These are phyloP conservation scores for Lamellibrachia columna DNA, from an alignment of 2,888 invertebrate genomes.

Conservation along the genomic window DNA sequence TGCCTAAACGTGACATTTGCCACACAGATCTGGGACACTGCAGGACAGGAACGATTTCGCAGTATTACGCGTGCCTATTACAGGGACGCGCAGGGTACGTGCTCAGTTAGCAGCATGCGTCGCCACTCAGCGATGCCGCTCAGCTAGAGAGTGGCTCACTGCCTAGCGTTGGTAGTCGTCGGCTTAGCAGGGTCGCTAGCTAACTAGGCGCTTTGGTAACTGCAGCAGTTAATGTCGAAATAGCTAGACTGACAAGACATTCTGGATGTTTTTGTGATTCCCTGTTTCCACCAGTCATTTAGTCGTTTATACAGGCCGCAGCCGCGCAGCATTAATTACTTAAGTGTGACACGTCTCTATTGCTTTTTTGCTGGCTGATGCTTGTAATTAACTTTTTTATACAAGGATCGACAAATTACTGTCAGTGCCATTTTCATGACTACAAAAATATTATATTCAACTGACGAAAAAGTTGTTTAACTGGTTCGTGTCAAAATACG, in stretches of 20 bases:
- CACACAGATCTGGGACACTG: conserved; percentile 47
- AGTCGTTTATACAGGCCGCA: background rate
- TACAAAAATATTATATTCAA: background rate
- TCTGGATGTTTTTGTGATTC: background rate
- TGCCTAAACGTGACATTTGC: background rate
- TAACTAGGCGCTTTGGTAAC: background rate
- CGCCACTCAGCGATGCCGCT: background rate
- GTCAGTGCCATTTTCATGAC: background rate
- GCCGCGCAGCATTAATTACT: background rate
- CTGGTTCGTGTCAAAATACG: background rate
- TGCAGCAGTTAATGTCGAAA: background rate
- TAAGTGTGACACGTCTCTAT: background rate
- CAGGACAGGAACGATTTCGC: conserved; percentile 44
- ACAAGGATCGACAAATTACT: background rate
- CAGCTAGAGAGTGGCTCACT: background rate
- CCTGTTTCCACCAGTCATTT: background rate
- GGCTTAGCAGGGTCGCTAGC: background rate
- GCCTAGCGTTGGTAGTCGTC: background rate
- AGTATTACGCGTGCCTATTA: conserved; percentile 45
- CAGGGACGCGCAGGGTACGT: conserved; percentile 44
- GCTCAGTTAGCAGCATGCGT: background rate
- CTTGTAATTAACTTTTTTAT: background rate
- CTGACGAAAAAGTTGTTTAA: background rate
- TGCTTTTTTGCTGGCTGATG: background rate
- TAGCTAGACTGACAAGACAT: background rate